Base-by-base conservation (phyloP, 23 tunicate species). In the Clavelina lepadiformis region DNA sequence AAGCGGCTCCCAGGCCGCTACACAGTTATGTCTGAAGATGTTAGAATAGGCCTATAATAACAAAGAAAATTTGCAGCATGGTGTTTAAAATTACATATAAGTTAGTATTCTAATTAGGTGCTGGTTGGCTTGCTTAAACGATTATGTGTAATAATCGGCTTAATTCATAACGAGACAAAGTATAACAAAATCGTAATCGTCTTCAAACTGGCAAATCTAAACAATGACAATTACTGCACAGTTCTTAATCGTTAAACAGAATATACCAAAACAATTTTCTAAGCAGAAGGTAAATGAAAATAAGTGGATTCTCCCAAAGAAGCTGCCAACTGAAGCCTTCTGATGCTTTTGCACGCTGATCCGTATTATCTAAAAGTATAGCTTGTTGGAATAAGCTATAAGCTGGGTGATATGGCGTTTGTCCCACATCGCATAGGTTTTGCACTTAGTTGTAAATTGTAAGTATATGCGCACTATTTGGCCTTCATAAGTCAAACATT, bases 221-320 rank as follows among this genome's bases (percentile, higher is more conserved):
- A 0, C 23, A 0, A 13, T 22, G 0, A 0, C 26, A n/a, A n/a
- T 0, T n/a, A 55, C 22, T n/a, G 15, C 25, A 13, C 52, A 65
- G n/a, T 33, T 13, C 8, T 77, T 62, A 85, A 50, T 61, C 88
- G 59, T 75, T 65, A 33, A 89, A 89, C 32, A 89, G 55, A 2
- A 89, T 58, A 36, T 89, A 82, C 81, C 86, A 89, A 44, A 75
- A 89, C 0, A 89, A 0, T 65, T 89, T 89, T 35, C 97, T 67
- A 18, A 89, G 63, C 11, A 89, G 35, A 13, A 89, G 38, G 61
- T 85, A 89, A 4, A 75, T n/a, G 57, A 89, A 89, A 27, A 89
- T 75, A 13, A 35, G n/a, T 36, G 97, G 97, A 11, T 81, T 46
- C 19, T 69, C 41, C 71, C 41, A 45, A 47, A 89, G 30, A 3